A percentile compares a stretch with the other conserved stretches of the same genome.
phyloP scores from a whole-genome alignment of 2,888 invertebrate genomes.

The Xanthorhoe designata region DNA sequence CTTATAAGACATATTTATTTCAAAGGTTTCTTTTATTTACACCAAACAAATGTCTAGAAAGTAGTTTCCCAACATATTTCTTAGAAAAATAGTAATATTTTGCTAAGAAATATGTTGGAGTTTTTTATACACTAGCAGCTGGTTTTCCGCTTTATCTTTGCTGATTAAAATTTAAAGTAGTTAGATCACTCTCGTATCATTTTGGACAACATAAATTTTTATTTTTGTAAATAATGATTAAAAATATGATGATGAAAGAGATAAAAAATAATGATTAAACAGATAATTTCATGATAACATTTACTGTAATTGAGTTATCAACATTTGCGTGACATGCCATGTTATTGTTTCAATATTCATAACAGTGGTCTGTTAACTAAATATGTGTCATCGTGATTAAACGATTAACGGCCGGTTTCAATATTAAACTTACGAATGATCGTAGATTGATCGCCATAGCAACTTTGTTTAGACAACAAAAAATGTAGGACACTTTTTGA shows the following conservation, averaged over 20 bases:
- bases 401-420: too few relatives aligned
- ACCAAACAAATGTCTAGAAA: not conserved
- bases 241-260: too few relatives aligned
- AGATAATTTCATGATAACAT: slow-evolving; percentile 8
- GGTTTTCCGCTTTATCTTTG: too few relatives aligned
- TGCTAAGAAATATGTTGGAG: too few relatives aligned
- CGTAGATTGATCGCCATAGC: too few relatives aligned
- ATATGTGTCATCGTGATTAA: slow-evolving; percentile 27
- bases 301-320: slow-evolving; percentile 17
- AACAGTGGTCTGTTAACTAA: slow-evolving; percentile 27
- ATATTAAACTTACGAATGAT: too few relatives aligned
- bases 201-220: not conserved
- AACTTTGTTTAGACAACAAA: too few relatives aligned
- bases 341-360: slow-evolving; percentile 27
- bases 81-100: not conserved
- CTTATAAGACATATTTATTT: slow-evolving; percentile 4
- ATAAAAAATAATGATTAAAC: too few relatives aligned
- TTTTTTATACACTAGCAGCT: too few relatives aligned
- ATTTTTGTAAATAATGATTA: not conserved
- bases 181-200: too few relatives aligned
- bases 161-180: too few relatives aligned
- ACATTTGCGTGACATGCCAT: slow-evolving; percentile 15
- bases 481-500: too few relatives aligned
- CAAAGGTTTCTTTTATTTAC: not conserved
- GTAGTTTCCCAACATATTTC: not conserved